Conservation (phyloP, 2,113 vertebrate species). For the Cairina moschata region DNA sequence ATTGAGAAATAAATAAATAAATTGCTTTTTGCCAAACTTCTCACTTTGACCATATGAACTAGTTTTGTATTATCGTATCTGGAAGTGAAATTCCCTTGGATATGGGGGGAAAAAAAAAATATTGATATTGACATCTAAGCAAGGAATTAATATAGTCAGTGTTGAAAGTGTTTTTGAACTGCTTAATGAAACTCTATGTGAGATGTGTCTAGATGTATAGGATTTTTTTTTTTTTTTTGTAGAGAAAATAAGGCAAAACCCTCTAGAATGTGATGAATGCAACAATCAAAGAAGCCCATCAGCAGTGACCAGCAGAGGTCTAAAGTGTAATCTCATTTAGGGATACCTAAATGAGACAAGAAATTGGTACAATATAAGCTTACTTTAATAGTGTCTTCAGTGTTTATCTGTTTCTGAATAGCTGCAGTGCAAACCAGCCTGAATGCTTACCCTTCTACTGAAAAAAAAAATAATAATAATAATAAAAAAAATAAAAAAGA, state of each 20-base stretch:
- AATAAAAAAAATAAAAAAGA: neutral
- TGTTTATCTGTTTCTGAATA: neutral
- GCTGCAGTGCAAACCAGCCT: neutral
- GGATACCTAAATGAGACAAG: neutral
- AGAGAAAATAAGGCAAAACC: neutral
- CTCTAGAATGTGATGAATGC: neutral
- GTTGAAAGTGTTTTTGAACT: neutral
- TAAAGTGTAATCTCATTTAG: neutral
- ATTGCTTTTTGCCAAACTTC: neutral
- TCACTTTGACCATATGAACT: neutral
- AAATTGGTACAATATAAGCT: neutral
- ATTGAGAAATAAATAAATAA: neutral
- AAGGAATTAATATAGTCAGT: neutral
- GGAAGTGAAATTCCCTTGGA: neutral
- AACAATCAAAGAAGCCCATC: neutral
- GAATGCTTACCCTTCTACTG: neutral
- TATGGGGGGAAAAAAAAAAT: neutral
- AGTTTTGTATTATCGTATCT: neutral
- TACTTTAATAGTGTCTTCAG: neutral
- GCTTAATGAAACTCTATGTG: neutral
- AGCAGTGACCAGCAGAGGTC: rapidly evolving
- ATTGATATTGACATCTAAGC: neutral
- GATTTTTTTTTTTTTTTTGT: neutral
- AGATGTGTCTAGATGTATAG: neutral
- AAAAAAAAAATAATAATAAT: neutral